A percentile compares a stretch with the other conserved stretches of the same genome.
These are phyloP conservation scores for Drosophila birchii DNA, from an alignment of 2,888 invertebrate species.

Conservation along the genomic window DNA sequence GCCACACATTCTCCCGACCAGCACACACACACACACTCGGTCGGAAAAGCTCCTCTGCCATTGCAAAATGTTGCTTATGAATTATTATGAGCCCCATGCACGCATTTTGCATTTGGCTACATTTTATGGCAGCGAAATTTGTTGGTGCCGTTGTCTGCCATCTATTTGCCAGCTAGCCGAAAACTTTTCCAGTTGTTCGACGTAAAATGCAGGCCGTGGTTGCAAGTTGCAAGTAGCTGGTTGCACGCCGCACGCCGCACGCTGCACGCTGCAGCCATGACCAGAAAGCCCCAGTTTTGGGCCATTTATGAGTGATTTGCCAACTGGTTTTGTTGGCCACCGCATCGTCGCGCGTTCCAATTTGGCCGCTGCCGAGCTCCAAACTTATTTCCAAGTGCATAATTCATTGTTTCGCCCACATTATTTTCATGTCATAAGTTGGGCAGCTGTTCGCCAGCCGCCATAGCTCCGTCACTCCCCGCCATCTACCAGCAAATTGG, in stretches of 20 bases:
- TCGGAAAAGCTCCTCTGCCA: constrained; percentile 51
- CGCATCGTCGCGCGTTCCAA: constrained; percentile 63
- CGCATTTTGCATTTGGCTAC: constrained; percentile 73
- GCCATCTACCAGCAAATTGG: constrained; percentile 46
- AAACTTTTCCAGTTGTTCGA: constrained; percentile 56
- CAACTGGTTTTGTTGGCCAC: constrained; percentile 44
- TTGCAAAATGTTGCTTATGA: constrained; percentile 77
- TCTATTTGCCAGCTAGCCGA: constrained; percentile 70
- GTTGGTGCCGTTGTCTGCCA: constrained; percentile 64
- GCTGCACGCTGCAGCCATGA: constrained; percentile 23
- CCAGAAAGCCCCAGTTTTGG: constrained; percentile 42
- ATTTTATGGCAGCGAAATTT: constrained; percentile 78
- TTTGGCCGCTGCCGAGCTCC: constrained; percentile 57
- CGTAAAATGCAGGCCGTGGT: constrained; percentile 14
- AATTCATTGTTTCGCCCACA: constrained; percentile 81
- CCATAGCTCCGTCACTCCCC: background rate
- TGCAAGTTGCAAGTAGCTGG: constrained; percentile 23
- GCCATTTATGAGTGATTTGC: constrained; percentile 79
- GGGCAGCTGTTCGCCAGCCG: constrained; percentile 29
- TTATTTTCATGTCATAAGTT: constrained; percentile 79
- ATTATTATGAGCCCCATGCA: constrained; percentile 76
- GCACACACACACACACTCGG: constrained; percentile 18
- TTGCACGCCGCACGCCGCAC: constrained; percentile 3
- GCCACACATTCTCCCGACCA: constrained; percentile 20
- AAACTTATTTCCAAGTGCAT: constrained; percentile 79